Conservation (phyloP, 2,797 vertebrate species). For the Alcedo quadribrachys region DNA sequence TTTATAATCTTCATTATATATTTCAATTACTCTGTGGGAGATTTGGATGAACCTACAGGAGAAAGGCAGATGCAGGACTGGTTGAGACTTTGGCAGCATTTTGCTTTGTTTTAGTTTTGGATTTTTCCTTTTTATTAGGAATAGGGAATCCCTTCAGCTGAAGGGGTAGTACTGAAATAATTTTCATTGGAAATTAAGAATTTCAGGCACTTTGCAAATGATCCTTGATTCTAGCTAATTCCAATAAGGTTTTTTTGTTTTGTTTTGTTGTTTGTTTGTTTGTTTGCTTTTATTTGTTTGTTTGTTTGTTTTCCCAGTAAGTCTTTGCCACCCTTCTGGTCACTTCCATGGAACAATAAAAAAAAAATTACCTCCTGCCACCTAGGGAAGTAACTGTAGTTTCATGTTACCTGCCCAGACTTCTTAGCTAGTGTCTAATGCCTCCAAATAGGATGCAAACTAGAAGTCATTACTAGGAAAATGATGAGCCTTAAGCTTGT, state of each 20-base stretch:
- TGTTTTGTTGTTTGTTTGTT: too few species aligned
- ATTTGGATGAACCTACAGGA: constrained; percentile 27
- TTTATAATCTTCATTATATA: constrained; percentile 56
- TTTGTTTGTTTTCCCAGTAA: too few species aligned
- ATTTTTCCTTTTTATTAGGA: constrained; percentile 23
- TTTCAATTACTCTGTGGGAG: constrained; percentile 36
- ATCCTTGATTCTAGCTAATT: not conserved
- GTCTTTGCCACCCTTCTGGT: not conserved
- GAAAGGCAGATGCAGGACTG: not conserved
- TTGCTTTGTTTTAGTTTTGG: not conserved
- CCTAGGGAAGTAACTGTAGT: not conserved
- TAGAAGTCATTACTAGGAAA: not conserved
- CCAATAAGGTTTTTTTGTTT: not conserved
- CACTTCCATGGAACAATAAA: not conserved
- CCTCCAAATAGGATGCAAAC: not conserved
- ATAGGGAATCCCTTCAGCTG: constrained; percentile 1
- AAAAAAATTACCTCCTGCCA: not conserved
- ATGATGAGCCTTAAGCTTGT: not conserved
- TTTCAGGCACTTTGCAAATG: not conserved
- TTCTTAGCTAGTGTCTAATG: not conserved
- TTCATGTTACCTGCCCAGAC: not conserved
- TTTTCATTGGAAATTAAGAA: not conserved
- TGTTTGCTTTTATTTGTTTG: too few species aligned
- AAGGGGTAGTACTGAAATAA: not conserved
- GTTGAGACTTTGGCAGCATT: constrained; percentile 3